These are phyloP conservation scores for Rhynchomys soricoides DNA, from an alignment of 2,113 vertebrate genomes.

Conservation along the genomic window DNA sequence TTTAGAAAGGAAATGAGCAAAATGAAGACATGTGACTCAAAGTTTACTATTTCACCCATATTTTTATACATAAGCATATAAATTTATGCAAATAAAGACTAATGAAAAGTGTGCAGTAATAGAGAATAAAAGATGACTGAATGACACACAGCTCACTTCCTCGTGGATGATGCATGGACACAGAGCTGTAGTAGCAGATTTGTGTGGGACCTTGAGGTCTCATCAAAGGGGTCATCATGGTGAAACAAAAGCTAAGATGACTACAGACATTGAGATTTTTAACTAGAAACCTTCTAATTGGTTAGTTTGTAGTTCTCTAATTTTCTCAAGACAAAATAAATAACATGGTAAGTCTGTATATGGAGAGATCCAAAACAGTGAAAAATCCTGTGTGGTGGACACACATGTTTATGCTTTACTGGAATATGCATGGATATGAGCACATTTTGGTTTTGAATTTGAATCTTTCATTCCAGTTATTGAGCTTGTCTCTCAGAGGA, in stretches of 20 bases:
- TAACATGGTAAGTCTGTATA: not conserved
- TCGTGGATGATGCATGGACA: not conserved
- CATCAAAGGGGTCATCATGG: not conserved
- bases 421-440: not conserved
- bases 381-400: not conserved
- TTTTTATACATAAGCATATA: not conserved
- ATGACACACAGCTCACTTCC: fast-evolving
- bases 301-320: not conserved
- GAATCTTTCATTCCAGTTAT: slow-evolving; percentile 61
- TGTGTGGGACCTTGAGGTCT: too few species aligned
- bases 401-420: slow-evolving; percentile 4
- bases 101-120: not conserved
- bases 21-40: not conserved
- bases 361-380: not conserved
- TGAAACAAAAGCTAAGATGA: not conserved
- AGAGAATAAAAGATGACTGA: not conserved
- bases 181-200: not conserved
- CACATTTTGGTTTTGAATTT: slow-evolving; percentile 45
- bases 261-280: fast-evolving
- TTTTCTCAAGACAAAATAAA: slow-evolving; percentile 24
- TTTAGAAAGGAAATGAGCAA: fast-evolving
- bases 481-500: slow-evolving; percentile 61
- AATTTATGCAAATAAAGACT: not conserved
- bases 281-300: not conserved
- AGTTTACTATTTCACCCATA: not conserved